A percentile compares a stretch with the other conserved stretches of the same genome.
Conservation (phyloP, 2,113 vertebrate species). For the Laterallus jamaicensis region DNA sequence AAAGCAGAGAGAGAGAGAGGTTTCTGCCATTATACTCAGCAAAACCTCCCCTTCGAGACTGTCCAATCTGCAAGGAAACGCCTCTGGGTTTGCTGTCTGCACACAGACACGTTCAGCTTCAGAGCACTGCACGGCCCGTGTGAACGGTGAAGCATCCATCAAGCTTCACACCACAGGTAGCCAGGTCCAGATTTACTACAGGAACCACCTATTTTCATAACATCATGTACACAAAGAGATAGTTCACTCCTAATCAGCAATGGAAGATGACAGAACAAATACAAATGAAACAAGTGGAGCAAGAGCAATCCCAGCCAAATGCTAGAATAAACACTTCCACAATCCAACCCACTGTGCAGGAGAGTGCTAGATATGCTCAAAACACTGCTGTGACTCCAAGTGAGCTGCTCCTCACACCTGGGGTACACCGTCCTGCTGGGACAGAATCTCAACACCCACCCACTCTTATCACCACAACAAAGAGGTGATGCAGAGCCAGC, state of each 20-base stretch:
- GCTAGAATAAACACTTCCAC: not conserved
- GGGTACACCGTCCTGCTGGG: not conserved
- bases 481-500: not conserved
- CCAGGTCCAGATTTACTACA: not conserved
- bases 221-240: not conserved
- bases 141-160: accelerated
- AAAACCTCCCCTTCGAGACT: not conserved
- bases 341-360: not conserved
- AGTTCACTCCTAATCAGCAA: not conserved
- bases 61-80: not conserved
- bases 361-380: not conserved
- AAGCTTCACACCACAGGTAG: not conserved
- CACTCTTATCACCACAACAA: not conserved
- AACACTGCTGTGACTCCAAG: not conserved
- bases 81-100: not conserved
- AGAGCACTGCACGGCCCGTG: not conserved
- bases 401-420: not conserved
- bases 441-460: not conserved
- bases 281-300: not conserved
- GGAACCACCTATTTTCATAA: not conserved
- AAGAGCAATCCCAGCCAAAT: not conserved
- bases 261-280: not conserved
- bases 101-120: not conserved
- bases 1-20: not conserved
- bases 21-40: not conserved